These are phyloP conservation scores for Acrocephalus kingi DNA, from an alignment of 2,113 vertebrate genomes.

Conservation along the genomic window DNA sequence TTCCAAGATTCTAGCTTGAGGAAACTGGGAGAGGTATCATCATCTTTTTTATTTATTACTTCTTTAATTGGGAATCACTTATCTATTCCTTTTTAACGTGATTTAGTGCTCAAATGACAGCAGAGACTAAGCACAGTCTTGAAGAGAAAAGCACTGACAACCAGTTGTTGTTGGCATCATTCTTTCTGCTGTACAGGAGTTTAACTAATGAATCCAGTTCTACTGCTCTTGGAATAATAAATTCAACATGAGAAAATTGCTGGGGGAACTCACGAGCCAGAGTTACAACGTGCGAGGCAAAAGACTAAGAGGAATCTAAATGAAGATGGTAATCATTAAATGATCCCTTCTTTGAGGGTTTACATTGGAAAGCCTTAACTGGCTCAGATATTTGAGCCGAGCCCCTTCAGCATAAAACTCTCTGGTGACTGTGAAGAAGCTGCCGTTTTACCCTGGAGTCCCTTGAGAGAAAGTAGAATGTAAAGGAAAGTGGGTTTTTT, in stretches of 20 bases:
- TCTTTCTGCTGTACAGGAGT: background rate
- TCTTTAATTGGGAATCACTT: background rate
- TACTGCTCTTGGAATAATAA: conserved; percentile 4
- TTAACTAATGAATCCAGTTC: background rate
- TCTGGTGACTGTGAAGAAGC: conserved; percentile 23
- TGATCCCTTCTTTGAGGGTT: conserved; percentile 39
- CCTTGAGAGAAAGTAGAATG: background rate
- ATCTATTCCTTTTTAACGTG: background rate
- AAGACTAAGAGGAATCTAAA: background rate
- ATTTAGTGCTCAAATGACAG: background rate
- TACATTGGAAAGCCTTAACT: conserved; percentile 34
- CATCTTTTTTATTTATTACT: background rate
- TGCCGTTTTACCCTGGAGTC: background rate
- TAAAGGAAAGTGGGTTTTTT: background rate
- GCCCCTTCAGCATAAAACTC: background rate
- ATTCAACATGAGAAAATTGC: conserved; percentile 20
- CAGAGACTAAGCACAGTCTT: background rate
- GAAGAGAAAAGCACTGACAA: background rate
- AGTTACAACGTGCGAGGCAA: background rate
- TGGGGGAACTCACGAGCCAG: background rate
- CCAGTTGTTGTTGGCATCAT: background rate
- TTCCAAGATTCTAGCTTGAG: background rate
- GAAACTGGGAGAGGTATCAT: background rate
- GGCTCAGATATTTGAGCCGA: conserved; percentile 37
- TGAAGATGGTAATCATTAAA: conserved; percentile 7